Evolutionary conservation across 1,140 invertebrate species (phyloP).

Genomic region (Lepeophtheirus salmonis): DNA sequence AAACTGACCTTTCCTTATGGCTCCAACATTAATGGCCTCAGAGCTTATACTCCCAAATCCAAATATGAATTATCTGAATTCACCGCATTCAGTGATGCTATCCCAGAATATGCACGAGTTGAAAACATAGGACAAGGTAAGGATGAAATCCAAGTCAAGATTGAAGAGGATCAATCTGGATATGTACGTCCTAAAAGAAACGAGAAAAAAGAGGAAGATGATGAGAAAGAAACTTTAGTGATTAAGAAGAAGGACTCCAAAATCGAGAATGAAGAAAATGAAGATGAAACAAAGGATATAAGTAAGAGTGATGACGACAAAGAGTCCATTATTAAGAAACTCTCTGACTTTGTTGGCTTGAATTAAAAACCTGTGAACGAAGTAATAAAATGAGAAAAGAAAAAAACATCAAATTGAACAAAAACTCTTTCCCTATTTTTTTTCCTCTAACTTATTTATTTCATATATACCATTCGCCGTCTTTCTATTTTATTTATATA

Average conservation of each 20-base stretch:
- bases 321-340: background rate
- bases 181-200: background rate
- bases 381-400: no score
- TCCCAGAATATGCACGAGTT: background rate
- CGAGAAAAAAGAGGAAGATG: background rate
- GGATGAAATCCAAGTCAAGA: background rate
- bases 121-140: background rate
- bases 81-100: background rate
- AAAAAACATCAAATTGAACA: no score
- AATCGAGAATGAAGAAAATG: background rate
- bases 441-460: no score
- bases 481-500: no score
- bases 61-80: background rate
- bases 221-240: no score
- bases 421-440: no score
- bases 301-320: no score
- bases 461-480: no score
- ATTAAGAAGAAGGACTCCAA: background rate
- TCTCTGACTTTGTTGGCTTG: background rate
- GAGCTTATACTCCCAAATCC: conserved; percentile 13
- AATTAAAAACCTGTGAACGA: no score
- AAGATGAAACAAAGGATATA: no score
- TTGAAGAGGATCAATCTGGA: background rate
- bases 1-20: conserved; percentile 9
- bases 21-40: conserved; percentile 12